phyloP scores from a whole-genome alignment of 2,113 vertebrate genomes.

The Narcine bancroftii region DNA sequence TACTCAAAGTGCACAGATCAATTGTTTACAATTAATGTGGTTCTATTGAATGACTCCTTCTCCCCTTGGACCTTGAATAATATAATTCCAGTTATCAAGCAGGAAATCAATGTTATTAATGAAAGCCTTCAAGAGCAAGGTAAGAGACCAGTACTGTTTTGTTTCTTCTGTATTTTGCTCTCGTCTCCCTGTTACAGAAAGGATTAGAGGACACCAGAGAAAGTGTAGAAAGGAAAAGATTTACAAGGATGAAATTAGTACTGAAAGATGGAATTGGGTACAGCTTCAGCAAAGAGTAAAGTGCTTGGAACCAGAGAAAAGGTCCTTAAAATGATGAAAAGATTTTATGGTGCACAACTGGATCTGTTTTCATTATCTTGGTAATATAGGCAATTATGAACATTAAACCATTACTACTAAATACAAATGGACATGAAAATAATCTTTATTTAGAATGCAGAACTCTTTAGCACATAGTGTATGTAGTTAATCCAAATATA shows the following conservation, averaged over 20 bases:
- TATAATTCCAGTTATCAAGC: slow-evolving; percentile 53
- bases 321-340: not conserved
- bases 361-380: not conserved
- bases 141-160: slow-evolving; percentile 43
- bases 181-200: not conserved
- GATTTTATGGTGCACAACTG: not conserved
- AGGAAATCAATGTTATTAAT: slow-evolving; percentile 52
- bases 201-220: too few species aligned
- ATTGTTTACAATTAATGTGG: slow-evolving; percentile 64
- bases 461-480: not conserved
- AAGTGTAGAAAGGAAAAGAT: not conserved
- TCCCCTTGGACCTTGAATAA: slow-evolving; percentile 51
- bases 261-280: not conserved
- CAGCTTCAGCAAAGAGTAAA: not conserved
- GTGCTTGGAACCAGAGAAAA: not conserved
- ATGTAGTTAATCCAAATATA: not conserved
- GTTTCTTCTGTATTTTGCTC: not conserved
- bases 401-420: not conserved
- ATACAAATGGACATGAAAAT: not conserved
- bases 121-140: slow-evolving; percentile 47
- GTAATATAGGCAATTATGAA: too few species aligned
- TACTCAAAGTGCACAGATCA: not conserved
- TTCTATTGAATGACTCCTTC: slow-evolving; percentile 70
- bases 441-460: not conserved
- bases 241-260: not conserved